Evolutionary conservation across 2,888 invertebrate genomes (phyloP), one percentile per base, ranked within the genome.

Genomic region (Amphipoea lucens): DNA sequence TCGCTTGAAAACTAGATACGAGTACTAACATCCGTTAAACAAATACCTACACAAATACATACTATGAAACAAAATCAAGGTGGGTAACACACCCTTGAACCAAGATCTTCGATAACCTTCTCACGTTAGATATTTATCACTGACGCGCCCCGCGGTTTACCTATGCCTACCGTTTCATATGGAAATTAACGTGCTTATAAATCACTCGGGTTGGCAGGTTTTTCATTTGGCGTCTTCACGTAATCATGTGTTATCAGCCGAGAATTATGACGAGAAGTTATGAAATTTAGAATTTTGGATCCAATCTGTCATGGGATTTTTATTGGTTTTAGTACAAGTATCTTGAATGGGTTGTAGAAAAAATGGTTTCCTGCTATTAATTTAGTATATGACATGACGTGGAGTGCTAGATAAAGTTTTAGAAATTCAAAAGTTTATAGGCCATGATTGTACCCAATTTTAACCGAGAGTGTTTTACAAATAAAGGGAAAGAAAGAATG

Each of bases 111-210:
- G 86, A 83, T 81, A 76, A 83, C 70, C 76, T 70, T 42, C 68
- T 29, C 68, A 67, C 69, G n/a, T 74, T 14, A 74, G 78, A 72
- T 72, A 78, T 78, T 72, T 72, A 84, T 83, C 78, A 65, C 71
- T 4, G 51, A 62, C 78, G 74, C 78, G 74, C 0, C 9, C 69
- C 87, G 87, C 60, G 77, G 76, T 72, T 40, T 48, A 76, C 75
- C 36, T 36, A 36, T 36, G 79, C 76, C 69, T 75, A 77, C 42
- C 76, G 57, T 79, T 92, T 91, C 91, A 90, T 92, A 92, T 94
- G 93, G 89, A 94, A 94, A 94, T 94, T 93, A 94, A 92, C 90
- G 89, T 45, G 81, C 78, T 72, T 89, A 92, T 94, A 94, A 94
- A 94, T 94, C 94, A 94, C 83, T 76, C 85, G 70, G 69, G 87